Evolutionary conservation across 2,113 vertebrate species (phyloP), one percentile per base, ranked within the genome.

Genomic region (Podocnemis expansa): DNA sequence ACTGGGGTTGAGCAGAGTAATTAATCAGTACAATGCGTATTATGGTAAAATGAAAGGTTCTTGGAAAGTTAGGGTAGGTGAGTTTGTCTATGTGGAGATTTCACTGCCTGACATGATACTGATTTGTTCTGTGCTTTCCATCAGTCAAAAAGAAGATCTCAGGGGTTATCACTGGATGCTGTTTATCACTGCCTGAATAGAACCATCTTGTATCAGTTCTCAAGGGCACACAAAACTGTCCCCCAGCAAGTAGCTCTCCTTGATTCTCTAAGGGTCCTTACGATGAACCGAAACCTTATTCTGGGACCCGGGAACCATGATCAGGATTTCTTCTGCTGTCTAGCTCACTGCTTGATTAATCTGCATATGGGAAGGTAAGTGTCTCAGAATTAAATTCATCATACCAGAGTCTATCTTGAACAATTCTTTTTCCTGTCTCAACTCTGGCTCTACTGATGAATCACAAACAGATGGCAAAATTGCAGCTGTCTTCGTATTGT

Each of bases 141-240:
- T 89, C 95, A 99, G 99, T 99, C 99, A 8, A 99, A 99, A 98
- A 97, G 99, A 91, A 98, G 99, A 90, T 99, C 99, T 47, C 99
- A 99, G 97, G 99, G 99, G 9, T 96, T 99, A 41, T 99, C 99
- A 0, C 98, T 99, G 94, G 99, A 99, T 96, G 97, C 99, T 1
- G 98, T 99, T 94, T 99, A 99, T 96, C 99, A 99, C 98, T 99
- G 99, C 96, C 98, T 99, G 97, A 99, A 99, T 94, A 99, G 99
- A 89, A 99, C 99, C 43, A 99, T 99, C 94, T 98, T 99, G n/a
- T 99, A 99, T 95, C 99, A 99, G 97, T 99, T 99, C 93, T 99
- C 99, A 25, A 98, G 99, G 82, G 98, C 99, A 0, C 99, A 99
- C 97, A 99, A 99, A 98, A 99, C 99, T 0, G 99, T 99, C 1